These are phyloP conservation scores for Pimpla rufipes DNA, from an alignment of 2,888 invertebrate species.

Conservation along the genomic window DNA sequence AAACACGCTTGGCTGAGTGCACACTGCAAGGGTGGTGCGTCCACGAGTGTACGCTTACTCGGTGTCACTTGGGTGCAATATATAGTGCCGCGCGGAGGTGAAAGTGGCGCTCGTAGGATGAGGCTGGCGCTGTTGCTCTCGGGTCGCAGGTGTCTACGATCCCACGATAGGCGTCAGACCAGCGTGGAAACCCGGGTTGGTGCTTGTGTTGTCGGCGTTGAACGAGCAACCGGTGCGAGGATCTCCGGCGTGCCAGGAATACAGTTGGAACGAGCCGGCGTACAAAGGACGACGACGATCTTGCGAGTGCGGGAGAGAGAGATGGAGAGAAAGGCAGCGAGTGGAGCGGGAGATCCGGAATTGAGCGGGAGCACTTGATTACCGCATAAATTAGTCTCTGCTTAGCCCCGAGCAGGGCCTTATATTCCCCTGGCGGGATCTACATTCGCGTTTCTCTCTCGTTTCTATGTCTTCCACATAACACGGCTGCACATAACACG, in stretches of 20 bases:
- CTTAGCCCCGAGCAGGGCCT: constrained; percentile 77
- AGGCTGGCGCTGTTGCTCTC: constrained; percentile 58
- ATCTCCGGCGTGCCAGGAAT: constrained; percentile 60
- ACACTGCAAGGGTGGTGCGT: constrained; percentile 26
- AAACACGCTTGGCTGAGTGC: constrained; percentile 24
- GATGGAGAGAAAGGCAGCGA: too few relatives aligned
- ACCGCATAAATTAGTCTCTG: constrained; percentile 82
- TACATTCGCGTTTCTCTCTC: constrained; percentile 1
- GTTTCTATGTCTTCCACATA: not conserved
- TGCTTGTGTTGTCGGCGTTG: constrained; percentile 50
- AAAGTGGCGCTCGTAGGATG: constrained; percentile 52
- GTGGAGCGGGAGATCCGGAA: not conserved
- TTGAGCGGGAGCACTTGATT: constrained; percentile 77
- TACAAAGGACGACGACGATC: constrained; percentile 75
- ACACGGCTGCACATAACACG: not conserved
- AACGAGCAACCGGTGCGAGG: constrained; percentile 58
- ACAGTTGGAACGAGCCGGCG: constrained; percentile 54
- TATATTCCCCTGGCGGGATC: constrained; percentile 43
- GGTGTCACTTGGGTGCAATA: constrained; percentile 43
- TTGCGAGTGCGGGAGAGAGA: constrained; percentile 66
- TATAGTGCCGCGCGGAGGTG: constrained; percentile 17
- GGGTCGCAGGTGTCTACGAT: constrained; percentile 79
- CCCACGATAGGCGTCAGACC: constrained; percentile 76
- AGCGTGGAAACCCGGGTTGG: constrained; percentile 36
- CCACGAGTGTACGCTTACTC: constrained; percentile 27